These are phyloP conservation scores for Cheilosia pagana DNA, from an alignment of 2,888 invertebrate species.

Conservation along the genomic window DNA sequence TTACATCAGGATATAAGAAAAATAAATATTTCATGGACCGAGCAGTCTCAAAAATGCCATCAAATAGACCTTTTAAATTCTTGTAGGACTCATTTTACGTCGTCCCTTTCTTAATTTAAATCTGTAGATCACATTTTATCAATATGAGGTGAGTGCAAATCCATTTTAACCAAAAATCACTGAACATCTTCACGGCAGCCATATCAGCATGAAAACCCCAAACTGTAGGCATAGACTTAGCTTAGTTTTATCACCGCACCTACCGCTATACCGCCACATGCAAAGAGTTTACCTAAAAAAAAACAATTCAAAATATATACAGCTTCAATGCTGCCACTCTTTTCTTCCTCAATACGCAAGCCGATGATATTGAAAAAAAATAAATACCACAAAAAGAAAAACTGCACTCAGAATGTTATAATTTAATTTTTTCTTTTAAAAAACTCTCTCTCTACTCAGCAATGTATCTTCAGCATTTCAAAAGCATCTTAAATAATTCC, in stretches of 20 bases:
- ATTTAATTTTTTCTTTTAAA: constrained; percentile 14
- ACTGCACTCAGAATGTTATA: constrained; percentile 42
- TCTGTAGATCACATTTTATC: background rate
- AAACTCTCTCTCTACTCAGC: constrained; percentile 42
- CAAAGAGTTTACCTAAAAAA: background rate
- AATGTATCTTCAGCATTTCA: constrained; percentile 57
- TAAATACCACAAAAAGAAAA: constrained; percentile 24
- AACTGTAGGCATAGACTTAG: background rate
- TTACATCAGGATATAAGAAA: too few species aligned
- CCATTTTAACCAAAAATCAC: too few species aligned
- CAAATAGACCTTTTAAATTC: too few species aligned
- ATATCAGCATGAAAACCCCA: background rate
- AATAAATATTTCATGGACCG: too few species aligned
- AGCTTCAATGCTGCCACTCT: constrained; percentile 67
- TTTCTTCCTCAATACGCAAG: constrained; percentile 53
- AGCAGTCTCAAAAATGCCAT: too few species aligned
- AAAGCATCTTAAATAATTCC: constrained; percentile 50
- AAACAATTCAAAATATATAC: background rate
- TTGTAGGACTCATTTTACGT: too few species aligned
- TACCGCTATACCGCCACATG: background rate
- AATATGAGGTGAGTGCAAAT: background rate
- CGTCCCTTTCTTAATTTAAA: too few species aligned
- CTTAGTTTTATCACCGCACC: background rate
- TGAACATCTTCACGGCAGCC: background rate
- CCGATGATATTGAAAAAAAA: background rate